Evolutionary conservation across 2,797 vertebrate species (phyloP), one percentile per base, ranked within the genome.

Genomic region (Clarias platycephalus): DNA sequence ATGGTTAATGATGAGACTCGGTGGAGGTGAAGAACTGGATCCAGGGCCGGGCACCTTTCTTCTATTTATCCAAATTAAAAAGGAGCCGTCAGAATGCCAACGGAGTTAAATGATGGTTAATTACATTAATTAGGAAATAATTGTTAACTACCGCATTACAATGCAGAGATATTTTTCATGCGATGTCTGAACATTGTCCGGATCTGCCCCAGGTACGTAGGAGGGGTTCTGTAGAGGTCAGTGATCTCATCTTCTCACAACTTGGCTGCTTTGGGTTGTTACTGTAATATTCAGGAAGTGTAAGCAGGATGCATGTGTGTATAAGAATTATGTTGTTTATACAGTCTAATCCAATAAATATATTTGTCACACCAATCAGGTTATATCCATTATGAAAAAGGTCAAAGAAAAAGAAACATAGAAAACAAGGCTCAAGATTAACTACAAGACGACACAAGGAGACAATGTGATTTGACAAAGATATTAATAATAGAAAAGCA

Each of bases 1-100:
- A 26, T 37, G 76, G 81, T 63, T 87, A 81, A 87, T 78, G 71
- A 86, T 22, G 13, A 49, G 34, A 49, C 75, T 34, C 49, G 49
- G 20, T 63, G 57, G 40, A 60, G 12, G 31, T 57, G 31, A 60
- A 10, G 22, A 71, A 82, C 57, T 55, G 74, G 83, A 76, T 44
- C 80, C 16, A 84, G 74, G 12, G 34, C 12, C 22, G 77, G 77
- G 66, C 22, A 66, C 68, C 44, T 74, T 74, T 80, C 83, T 64
- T 64, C 58, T 13, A 31, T 55, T 64, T 74, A n/a, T 20, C 55
- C 15, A 53, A 40, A 71, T 80, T 22, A 26, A 74, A 80, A 84
- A 28, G 28, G 34, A 37, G 20, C 34, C 7, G 12, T 1, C 20
- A 24, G 60, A 60, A 77, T 53, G 37, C 26, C 76, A 84, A 37